Evolutionary conservation across 1,140 invertebrate species (phyloP).

Genomic region (Lutraria rhynchaena): DNA sequence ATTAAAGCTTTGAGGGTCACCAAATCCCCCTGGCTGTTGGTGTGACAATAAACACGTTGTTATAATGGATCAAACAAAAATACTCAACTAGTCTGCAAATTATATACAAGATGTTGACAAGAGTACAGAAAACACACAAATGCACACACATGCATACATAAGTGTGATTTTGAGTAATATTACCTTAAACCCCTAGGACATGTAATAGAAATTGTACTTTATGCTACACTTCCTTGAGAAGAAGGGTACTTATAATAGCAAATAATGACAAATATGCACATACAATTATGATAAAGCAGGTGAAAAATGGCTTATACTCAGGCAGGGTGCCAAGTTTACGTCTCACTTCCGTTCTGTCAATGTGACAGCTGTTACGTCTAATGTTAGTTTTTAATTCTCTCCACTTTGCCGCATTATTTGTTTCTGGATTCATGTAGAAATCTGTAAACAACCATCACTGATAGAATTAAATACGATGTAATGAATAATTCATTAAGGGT

Average conservation of each 20-base stretch:
- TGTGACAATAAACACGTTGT: not conserved
- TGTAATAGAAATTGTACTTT: too few relatives aligned
- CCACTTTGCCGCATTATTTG: constrained; percentile 64
- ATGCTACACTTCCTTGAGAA: too few relatives aligned
- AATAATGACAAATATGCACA: too few relatives aligned
- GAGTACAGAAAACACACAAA: too few relatives aligned
- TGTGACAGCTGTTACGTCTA: constrained; percentile 59
- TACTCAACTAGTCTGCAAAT: too few relatives aligned
- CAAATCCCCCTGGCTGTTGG: not conserved
- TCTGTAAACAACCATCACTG: not conserved
- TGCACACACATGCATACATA: too few relatives aligned
- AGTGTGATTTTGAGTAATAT: too few relatives aligned
- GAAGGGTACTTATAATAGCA: too few relatives aligned
- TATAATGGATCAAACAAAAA: too few relatives aligned
- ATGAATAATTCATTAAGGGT: not conserved
- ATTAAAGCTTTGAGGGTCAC: not conserved
- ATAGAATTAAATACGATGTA: not conserved
- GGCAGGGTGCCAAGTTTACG: constrained; percentile 61
- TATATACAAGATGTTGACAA: too few relatives aligned
- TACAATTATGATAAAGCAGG: constrained; percentile 66
- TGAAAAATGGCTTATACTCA: constrained; percentile 67
- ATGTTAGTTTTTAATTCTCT: constrained; percentile 63
- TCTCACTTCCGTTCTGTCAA: constrained; percentile 46
- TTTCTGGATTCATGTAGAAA: constrained; percentile 63
- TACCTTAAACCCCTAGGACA: too few relatives aligned